Base-by-base conservation (phyloP, 2,113 vertebrate species). In the Solenodon paradoxus region DNA sequence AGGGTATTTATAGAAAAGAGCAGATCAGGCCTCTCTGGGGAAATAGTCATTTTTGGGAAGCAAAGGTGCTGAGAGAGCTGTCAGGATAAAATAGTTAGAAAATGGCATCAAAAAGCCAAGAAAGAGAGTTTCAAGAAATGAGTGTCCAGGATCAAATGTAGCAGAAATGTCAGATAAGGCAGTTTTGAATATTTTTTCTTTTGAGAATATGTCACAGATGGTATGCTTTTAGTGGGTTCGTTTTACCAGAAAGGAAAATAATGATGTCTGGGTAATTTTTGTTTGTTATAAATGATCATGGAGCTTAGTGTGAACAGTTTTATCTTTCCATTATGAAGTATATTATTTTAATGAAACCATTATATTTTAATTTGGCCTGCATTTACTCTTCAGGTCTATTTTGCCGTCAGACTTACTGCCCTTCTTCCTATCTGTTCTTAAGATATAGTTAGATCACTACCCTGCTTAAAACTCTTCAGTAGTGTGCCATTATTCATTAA, bases 1-100 rank as follows among this genome's bases (percentile, higher is more conserved):
- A 51, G 53, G n/a, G 35, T 95, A 80, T 97, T 95, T 95, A 71
- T 95, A 94, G 94, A 92, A 92, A 64, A 96, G n/a, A 92, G 24
- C 71, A 96, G 57, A 91, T 90, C 20, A 93, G 40, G 32, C 61
- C 80, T 96, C 51, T 90, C 74, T 83, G 51, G 83, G 59, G 53
- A 51, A 93, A 81, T 42, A 81, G 24, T 77, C 92, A 89, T 45
- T 78, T 92, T 71, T 89, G 69, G 35, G 35, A 92, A 66, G 66
- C 53, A 80, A n/a, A 77, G 55, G 51, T 88, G 35, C 69, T n/a
- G 26, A 72, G 68, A 97, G 78, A 75, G 11, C 64, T 80, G 32
- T 92, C 45, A 72, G 64, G 40, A 53, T 79, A 51, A 51, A 63
- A 85, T 72, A n/a, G 19, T 83, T 47, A 88, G 45, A 72, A 10